Conservation (phyloP, 2,888 invertebrate genomes). For the Leptopilina myrica region DNA sequence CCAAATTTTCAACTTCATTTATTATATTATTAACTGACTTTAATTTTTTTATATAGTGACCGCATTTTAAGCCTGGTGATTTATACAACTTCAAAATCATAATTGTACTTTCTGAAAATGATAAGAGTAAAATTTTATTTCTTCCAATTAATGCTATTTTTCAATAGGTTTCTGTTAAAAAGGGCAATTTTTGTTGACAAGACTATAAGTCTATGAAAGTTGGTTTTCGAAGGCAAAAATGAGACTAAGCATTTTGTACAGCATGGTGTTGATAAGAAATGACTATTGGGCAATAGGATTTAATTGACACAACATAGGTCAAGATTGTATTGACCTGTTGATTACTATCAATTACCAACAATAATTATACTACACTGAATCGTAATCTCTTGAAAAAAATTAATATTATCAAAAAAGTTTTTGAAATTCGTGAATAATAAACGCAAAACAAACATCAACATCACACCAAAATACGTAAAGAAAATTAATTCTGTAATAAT, state of each 20-base stretch:
- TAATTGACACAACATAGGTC: conserved; percentile 9
- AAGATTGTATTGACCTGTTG: not conserved
- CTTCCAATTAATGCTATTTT: not conserved
- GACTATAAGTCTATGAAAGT: too few species aligned
- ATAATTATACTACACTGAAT: not conserved
- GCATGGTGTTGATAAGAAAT: too few species aligned
- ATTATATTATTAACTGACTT: conserved; percentile 59
- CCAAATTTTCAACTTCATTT: conserved; percentile 77
- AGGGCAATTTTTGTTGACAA: too few species aligned
- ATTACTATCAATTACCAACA: not conserved
- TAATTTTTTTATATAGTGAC: conserved; percentile 64
- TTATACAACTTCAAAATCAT: conserved; percentile 81
- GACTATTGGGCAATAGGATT: not conserved
- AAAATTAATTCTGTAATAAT: too few species aligned
- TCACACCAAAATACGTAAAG: too few species aligned
- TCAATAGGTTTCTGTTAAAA: too few species aligned
- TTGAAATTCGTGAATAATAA: too few species aligned
- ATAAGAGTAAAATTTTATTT: not conserved
- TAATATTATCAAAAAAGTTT: too few species aligned
- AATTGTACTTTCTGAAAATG: conserved; percentile 72
- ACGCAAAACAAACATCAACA: too few species aligned
- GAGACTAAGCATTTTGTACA: too few species aligned
- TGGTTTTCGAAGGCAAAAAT: too few species aligned
- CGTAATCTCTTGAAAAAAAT: too few species aligned
- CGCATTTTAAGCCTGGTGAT: conserved; percentile 76